Evolutionary conservation across 2,113 vertebrate genomes (phyloP), one percentile per base, ranked within the genome.

Genomic region (Phainopepla nitens): DNA sequence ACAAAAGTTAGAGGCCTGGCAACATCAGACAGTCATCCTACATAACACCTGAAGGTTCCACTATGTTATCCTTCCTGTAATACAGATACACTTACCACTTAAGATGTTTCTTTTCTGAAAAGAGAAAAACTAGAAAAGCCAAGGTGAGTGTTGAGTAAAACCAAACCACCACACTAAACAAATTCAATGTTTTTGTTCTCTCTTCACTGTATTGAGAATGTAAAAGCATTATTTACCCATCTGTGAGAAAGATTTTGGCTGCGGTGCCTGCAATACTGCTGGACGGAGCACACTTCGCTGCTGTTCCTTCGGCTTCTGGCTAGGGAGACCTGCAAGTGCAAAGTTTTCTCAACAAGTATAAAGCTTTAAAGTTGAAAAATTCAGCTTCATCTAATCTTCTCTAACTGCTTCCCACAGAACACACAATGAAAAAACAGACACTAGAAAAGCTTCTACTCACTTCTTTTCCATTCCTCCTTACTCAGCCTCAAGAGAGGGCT

Each of bases 221-320:
- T 29, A 79, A 47, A 79, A 77, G 64, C n/a, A 14, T 44, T 47
- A 98, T 97, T 98, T 98, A 99, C 99, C 98, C 33, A 98, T 97
- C 95, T 99, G 98, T 7, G 98, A 96, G 94, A 99, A 98, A 64
- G 98, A 97, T 97, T 99, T 99, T 11, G 98, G 98, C 92, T 99
- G 98, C 0, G 99, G 99, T 20, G 99, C 98, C 93, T 99, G 99
- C 36, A 99, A 95, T 41, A 99, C 98, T 13, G 99, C 99, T 4
- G 99, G 99, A 91, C 99, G 99, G 78, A 99, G 98, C 75, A 99
- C 99, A 18, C 99, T 99, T 56, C 99, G 98, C 92, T 99, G 99
- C 96, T 99, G 99, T 51, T 99, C 99, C 98, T 99, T 99, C 61
- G 99, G 99, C 96, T 99, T 99, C 97, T 99, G 99, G 98, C 99